A percentile compares a stretch with the other conserved stretches of the same genome.
Evolutionary conservation across 2,888 invertebrate species (phyloP).

Genomic region (Euclidia mi): DNA sequence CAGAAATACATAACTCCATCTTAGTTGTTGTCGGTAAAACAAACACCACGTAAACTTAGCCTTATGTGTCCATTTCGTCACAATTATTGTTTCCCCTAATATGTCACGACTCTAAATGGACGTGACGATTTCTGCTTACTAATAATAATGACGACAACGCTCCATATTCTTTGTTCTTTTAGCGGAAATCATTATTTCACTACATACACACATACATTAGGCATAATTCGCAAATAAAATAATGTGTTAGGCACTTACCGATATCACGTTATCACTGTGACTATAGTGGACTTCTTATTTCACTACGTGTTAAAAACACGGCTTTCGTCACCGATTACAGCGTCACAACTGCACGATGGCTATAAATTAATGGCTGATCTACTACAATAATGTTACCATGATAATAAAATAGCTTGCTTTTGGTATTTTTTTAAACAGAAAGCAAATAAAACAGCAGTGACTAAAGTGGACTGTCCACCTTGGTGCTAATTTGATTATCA

Average conservation of each 20-base stretch:
- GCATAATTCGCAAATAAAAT: neutral
- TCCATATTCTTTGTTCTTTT: neutral
- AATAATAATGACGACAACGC: neutral
- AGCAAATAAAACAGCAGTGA: neutral
- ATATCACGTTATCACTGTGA: neutral
- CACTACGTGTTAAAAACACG: no score
- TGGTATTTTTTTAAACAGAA: neutral
- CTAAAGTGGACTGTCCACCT: conserved; percentile 1
- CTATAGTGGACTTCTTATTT: no score
- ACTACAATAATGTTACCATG: conserved; percentile 1
- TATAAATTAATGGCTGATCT: neutral
- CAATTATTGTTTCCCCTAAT: conserved; percentile 1
- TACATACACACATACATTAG: neutral
- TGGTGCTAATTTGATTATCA: neutral
- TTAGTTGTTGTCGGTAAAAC: conserved; percentile 1
- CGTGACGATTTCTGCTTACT: neutral
- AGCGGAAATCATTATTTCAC: conserved; percentile 1
- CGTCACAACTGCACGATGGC: neutral
- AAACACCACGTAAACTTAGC: neutral
- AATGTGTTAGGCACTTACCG: neutral
- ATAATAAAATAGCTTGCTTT: neutral
- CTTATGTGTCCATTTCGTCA: conserved; percentile 1
- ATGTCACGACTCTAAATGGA: conserved; percentile 1
- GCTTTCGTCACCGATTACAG: neutral
- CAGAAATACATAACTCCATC: conserved; percentile 1